Conservation (phyloP, 2,113 vertebrate species). For the Odocoileus hemionus region DNA sequence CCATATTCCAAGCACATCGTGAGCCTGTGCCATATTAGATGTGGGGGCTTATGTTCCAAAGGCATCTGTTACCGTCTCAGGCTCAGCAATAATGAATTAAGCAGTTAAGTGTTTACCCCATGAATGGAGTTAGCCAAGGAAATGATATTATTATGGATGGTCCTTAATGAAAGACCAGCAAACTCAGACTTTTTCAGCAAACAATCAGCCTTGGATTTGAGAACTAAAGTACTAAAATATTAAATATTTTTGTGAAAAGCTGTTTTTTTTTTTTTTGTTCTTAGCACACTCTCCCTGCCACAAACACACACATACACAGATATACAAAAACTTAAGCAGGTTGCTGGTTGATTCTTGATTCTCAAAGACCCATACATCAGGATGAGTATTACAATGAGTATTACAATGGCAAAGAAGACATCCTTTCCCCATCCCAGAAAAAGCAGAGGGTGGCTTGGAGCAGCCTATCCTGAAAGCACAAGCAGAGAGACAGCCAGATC, state of each 20-base stretch:
- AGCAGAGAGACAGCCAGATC: neutral
- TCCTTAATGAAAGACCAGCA: conserved; percentile 40
- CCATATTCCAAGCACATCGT: conserved; percentile 12
- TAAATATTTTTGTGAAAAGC: conserved; percentile 9
- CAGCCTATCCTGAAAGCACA: neutral
- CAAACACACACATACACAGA: neutral
- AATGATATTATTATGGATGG: conserved; percentile 46
- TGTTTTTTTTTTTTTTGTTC: conserved; percentile 8
- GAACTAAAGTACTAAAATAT: conserved; percentile 28
- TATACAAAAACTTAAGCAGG: conserved; percentile 15
- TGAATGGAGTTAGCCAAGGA: conserved; percentile 51
- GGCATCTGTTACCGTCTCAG: conserved; percentile 57
- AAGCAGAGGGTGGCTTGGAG: neutral
- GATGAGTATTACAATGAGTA: neutral
- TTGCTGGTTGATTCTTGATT: neutral
- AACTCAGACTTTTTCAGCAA: conserved; percentile 30
- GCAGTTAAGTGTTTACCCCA: conserved; percentile 54
- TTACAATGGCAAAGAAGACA: neutral
- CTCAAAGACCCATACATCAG: neutral
- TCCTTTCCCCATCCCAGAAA: neutral
- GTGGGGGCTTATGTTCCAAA: conserved; percentile 59
- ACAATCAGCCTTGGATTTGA: neutral
- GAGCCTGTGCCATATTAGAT: conserved; percentile 64
- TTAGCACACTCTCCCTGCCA: neutral
- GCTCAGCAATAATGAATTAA: conserved; percentile 68